Percentiles rank a stretch among this genome's conserved stretches.
These are phyloP conservation scores for Parapsyche elsis DNA, from an alignment of 1,140 invertebrate species.

Conservation along the genomic window DNA sequence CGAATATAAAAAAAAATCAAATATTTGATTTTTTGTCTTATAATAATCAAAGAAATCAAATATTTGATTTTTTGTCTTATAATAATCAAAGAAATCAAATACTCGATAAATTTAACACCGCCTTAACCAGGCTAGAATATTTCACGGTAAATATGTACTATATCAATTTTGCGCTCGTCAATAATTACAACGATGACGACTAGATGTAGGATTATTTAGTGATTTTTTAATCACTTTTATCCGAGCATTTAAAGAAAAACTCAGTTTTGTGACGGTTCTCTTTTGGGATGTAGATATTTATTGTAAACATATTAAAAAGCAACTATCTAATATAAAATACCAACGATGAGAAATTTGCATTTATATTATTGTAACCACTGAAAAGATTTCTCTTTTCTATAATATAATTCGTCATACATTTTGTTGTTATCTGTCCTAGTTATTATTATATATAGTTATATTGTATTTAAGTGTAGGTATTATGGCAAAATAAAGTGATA, in stretches of 20 bases:
- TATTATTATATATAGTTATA: constrained; percentile 52
- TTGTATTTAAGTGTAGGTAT: constrained; percentile 56
- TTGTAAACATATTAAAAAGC: background rate
- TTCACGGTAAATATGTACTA: too few relatives aligned
- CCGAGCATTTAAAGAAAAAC: background rate
- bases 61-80: too few relatives aligned
- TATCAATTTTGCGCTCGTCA: too few relatives aligned
- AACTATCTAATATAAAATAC: background rate
- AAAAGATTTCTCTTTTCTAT: background rate
- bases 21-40: too few relatives aligned
- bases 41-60: too few relatives aligned
- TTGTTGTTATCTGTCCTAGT: constrained; percentile 53
- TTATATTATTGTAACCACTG: background rate
- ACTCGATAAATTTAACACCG: too few relatives aligned
- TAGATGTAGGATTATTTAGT: too few relatives aligned
- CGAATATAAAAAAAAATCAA: too few relatives aligned
- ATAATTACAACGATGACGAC: too few relatives aligned
- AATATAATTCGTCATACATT: constrained; percentile 23
- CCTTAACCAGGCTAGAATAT: too few relatives aligned
- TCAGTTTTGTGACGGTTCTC: background rate
- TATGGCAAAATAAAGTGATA: constrained; percentile 56
- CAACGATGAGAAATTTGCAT: background rate
- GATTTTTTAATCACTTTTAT: background rate
- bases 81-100: too few relatives aligned
- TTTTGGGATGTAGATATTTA: constrained; percentile 24